Evolutionary conservation across 1,140 invertebrate species (phyloP).

Genomic region (Philotrypesis tridentata): DNA sequence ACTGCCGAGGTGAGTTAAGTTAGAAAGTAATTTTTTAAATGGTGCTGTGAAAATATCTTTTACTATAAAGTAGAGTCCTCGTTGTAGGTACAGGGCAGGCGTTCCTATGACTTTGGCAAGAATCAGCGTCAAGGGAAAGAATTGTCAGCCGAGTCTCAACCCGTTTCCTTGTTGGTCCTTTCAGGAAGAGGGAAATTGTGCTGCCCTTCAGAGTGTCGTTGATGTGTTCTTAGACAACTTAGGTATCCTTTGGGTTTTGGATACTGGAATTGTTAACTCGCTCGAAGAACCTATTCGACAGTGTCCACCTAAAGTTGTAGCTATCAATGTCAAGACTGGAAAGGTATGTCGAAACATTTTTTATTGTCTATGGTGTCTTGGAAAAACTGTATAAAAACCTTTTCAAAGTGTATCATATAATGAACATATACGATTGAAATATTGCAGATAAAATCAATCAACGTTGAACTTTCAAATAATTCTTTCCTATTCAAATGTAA

Average conservation of each 20-base stretch:
- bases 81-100: conserved; percentile 72
- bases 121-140: conserved; percentile 72
- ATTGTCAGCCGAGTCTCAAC: conserved; percentile 68
- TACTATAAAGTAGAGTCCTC: neutral
- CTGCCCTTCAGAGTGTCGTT: conserved; percentile 77
- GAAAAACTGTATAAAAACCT: too few relatives aligned
- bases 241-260: conserved; percentile 80
- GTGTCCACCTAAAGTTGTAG: conserved; percentile 80
- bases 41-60: neutral
- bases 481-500: too few relatives aligned
- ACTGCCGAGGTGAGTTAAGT: conserved; percentile 72
- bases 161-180: conserved; percentile 78
- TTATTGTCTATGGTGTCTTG: too few relatives aligned
- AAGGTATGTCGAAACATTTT: conserved; percentile 70
- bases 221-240: conserved; percentile 76
- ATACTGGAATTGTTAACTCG: conserved; percentile 80
- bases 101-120: conserved; percentile 78
- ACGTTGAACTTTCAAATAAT: too few relatives aligned
- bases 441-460: too few relatives aligned
- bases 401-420: too few relatives aligned
- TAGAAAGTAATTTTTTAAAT: too few relatives aligned
- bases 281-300: conserved; percentile 77
- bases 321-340: conserved; percentile 75
- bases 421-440: too few relatives aligned
- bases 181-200: conserved; percentile 79